Base-by-base conservation (phyloP, 2,797 vertebrate genomes). In the Platalea minor region DNA sequence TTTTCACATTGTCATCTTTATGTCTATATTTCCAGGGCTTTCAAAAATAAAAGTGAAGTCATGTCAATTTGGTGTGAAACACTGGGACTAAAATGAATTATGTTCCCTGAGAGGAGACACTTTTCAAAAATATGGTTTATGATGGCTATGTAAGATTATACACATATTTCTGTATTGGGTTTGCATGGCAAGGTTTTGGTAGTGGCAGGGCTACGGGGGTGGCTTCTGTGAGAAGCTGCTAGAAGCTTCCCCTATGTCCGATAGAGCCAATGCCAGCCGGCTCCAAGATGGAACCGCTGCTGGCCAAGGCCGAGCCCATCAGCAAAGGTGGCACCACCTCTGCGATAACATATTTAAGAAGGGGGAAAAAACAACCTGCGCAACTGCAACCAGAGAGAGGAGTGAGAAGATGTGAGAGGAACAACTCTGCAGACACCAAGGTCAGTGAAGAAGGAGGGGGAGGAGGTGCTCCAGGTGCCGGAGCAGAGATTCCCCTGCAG, bases 221-320 rank as follows among this genome's bases (percentile, higher is more conserved):
- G 24, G 35, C 59, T 37, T 37, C 59, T 37, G 35, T 26, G 24
- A 37, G 35, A 37, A 60, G 35, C 23, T 60, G 24, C 10, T 17
- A 37, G 35, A 60, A 37, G 16, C 24, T 60, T 17, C 35, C 35
- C 35, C n/a, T 11, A 6, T 17, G 35, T 37, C 35, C 1, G 1
- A 60, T 2, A 37, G 16, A 60, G 24, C 15, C n/a, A 17, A 6
- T 37, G 15, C n/a, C 57, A 37, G 57, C 7, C 0, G 13, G 23
- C n/a, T 59, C n/a, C n/a, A 59, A 59, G n/a, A 35, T 0, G 3
- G n/a, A 59, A 7, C n/a, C 0, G 2, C 57, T 10, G 1, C 57
- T 26, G 57, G 57, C 23, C 16, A 26, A 37, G 10, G n/a, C n/a
- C 0, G 2, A 37, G 23, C 57, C n/a, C 7, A 60, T 26, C 57